Base-by-base conservation (phyloP, 2,888 invertebrate species). In the Drosophila percnosoma region DNA sequence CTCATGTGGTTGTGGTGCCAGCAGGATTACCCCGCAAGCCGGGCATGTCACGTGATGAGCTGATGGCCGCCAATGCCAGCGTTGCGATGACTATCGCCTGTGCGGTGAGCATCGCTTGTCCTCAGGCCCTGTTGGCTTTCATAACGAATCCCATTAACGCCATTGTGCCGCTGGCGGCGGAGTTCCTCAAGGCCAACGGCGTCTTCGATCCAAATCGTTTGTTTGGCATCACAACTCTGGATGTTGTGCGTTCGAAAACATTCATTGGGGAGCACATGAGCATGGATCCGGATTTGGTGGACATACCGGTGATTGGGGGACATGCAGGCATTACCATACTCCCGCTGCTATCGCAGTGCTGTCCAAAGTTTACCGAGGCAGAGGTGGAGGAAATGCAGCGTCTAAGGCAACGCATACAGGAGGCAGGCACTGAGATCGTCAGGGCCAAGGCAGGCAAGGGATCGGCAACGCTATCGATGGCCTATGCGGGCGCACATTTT, bases 61-160 rank as follows among this genome's bases (percentile, higher is more conserved):
- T 99, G 59, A 98, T 99, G 94, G 97, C 97, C 93, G 97, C 97
- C 0, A 99, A 99, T 92, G 99, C 98, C 6, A 96, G 96, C 11
- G 97, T 99, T 87, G 98, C 99, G 0, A 94, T 97, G 21, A 97
- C 98, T 92, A 94, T 99, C 63, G 96, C 96, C 2, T 92, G 94
- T 49, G 96, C 96, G 34, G 94, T 96, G 74, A 97, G 98, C 1
- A 94, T 96, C 92, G 95, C 95, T 74, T 95, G 97, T 24, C 99
- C 99, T n/a, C 96, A 97, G 87, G 98, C 99, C 27, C 94, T 99
- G 63, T 93, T 99, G 77, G 97, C 97, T 55, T 97, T 99, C 91
- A 98, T 99, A 92, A 97, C 99, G 15, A 99, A 99, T 94, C 99
- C 99, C 0, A 97, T 99, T 15, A 99, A 99, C 94, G 98, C 98